phyloP scores from a whole-genome alignment of 23 tunicate genomes.

The Halocynthia roretzi region DNA sequence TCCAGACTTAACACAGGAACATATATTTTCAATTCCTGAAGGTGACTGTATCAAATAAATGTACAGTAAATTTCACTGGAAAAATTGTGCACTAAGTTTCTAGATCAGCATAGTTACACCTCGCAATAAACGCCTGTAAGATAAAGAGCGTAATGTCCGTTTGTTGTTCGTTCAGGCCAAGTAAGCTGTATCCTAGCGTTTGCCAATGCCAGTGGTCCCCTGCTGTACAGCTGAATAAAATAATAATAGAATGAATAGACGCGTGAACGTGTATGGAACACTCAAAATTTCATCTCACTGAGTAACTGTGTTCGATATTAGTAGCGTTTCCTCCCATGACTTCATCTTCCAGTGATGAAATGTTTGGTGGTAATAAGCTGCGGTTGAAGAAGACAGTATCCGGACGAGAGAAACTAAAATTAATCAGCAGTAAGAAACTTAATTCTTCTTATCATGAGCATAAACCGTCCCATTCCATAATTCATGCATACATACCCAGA shows the following conservation, averaged over 20 bases:
- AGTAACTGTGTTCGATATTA: slow-evolving; percentile 8
- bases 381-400: slow-evolving; percentile 6
- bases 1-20: too few species aligned
- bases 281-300: slow-evolving; percentile 6
- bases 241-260: neutral
- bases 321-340: slow-evolving; percentile 9
- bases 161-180: slow-evolving; percentile 35
- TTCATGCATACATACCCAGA: neutral
- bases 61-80: too few species aligned
- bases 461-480: too few species aligned
- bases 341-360: slow-evolving; percentile 5
- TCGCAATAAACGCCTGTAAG: slow-evolving; percentile 26
- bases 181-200: slow-evolving; percentile 14
- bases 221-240: slow-evolving; percentile 36
- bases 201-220: slow-evolving; percentile 31
- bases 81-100: too few species aligned
- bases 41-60: too few species aligned
- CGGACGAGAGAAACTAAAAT: slow-evolving; percentile 6
- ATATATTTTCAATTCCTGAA: too few species aligned
- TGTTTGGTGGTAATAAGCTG: neutral
- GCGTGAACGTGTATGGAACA: neutral
- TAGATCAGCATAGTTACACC: slow-evolving; percentile 2
- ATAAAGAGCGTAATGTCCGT: slow-evolving; percentile 25
- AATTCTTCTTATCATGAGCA: too few species aligned
- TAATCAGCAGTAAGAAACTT: too few species aligned